Conservation (phyloP, 1,140 invertebrate genomes). For the Aphidius gifuensis region DNA sequence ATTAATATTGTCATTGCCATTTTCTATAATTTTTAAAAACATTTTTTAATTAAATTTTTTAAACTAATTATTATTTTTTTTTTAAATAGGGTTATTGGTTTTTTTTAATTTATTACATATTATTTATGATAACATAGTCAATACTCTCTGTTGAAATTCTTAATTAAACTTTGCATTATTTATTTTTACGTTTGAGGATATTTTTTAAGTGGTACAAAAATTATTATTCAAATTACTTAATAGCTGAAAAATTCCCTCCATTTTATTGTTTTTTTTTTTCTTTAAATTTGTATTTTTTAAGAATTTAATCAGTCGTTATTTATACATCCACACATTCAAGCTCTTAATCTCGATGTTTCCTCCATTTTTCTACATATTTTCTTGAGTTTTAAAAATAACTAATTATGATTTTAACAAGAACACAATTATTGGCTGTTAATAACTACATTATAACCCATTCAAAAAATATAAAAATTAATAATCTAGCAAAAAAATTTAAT, state of each 20-base stretch:
- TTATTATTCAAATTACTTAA: slow-evolving; percentile 12
- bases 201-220: slow-evolving; percentile 18
- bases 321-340: slow-evolving; percentile 16
- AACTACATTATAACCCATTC: slow-evolving; percentile 29
- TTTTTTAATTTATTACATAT: slow-evolving; percentile 19
- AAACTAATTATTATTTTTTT: slow-evolving; percentile 23
- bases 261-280: slow-evolving; percentile 19
- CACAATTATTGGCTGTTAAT: slow-evolving; percentile 45
- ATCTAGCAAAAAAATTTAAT: too few relatives aligned
- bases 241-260: slow-evolving; percentile 16
- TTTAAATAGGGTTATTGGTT: slow-evolving; percentile 9
- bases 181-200: slow-evolving; percentile 3
- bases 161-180: slow-evolving; percentile 38
- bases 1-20: too few relatives aligned
- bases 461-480: slow-evolving; percentile 32
- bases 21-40: too few relatives aligned
- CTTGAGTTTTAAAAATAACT: slow-evolving; percentile 34
- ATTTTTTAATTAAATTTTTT: not conserved
- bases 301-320: not conserved
- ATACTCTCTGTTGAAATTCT: slow-evolving; percentile 21
- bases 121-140: slow-evolving; percentile 21
- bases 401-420: slow-evolving; percentile 45
- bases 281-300: slow-evolving; percentile 7
- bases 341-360: slow-evolving; percentile 4
- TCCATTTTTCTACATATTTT: slow-evolving; percentile 8